These are phyloP conservation scores for Heterochromis multidens DNA, from an alignment of 2,113 vertebrate genomes.

Conservation along the genomic window DNA sequence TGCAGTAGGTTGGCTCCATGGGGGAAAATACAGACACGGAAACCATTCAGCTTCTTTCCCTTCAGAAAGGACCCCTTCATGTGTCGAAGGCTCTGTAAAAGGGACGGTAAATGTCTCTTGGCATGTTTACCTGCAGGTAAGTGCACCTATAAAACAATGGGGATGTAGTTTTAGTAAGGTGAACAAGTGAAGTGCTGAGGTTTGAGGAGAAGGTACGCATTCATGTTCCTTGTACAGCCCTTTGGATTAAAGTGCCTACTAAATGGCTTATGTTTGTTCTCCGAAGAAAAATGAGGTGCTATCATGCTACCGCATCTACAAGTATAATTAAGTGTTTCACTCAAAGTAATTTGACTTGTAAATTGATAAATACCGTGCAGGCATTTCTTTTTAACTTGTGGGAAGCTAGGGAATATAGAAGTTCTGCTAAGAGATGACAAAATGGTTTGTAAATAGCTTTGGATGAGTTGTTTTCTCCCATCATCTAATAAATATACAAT, in stretches of 20 bases:
- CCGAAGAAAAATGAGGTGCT: conserved; percentile 24
- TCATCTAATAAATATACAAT: not conserved
- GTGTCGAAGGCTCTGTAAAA: conserved; percentile 11
- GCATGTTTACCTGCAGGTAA: conserved; percentile 40
- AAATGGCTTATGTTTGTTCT: conserved; percentile 19
- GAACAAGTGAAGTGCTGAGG: not conserved
- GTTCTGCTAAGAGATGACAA: not conserved
- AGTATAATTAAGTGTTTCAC: conserved; percentile 58
- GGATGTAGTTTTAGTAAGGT: conserved; percentile 20
- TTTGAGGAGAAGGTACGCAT: not conserved
- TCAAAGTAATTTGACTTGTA: conserved; percentile 58
- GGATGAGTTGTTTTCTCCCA: not conserved
- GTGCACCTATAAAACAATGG: conserved; percentile 40
- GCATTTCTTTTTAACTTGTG: conserved; percentile 15
- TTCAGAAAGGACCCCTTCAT: conserved; percentile 13
- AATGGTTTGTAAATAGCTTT: conserved; percentile 15
- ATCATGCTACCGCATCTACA: conserved; percentile 56
- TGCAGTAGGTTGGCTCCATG: conserved; percentile 39
- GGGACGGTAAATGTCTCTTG: conserved; percentile 29
- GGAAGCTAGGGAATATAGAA: not conserved
- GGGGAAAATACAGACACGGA: conserved; percentile 32
- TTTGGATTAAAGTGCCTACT: conserved; percentile 6
- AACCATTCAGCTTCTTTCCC: conserved; percentile 30
- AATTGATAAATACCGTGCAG: conserved; percentile 39
- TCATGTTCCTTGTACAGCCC: not conserved